These are phyloP conservation scores for Crax fasciolata DNA, from an alignment of 2,797 vertebrate genomes.

Conservation along the genomic window DNA sequence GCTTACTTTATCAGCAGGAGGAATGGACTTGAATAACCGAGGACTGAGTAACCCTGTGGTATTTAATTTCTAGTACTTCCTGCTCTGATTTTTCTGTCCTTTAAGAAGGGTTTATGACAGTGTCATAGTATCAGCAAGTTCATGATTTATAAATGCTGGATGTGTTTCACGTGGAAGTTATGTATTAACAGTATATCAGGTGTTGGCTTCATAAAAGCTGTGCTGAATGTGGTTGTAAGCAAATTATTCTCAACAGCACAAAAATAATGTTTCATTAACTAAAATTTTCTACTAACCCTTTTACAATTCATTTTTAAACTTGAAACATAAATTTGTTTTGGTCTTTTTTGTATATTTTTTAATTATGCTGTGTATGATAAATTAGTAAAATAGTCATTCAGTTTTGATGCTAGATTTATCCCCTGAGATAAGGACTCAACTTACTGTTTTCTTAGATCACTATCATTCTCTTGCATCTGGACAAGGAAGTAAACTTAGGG, in stretches of 20 bases:
- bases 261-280: neutral
- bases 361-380: neutral
- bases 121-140: neutral
- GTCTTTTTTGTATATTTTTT: neutral
- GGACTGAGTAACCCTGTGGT: neutral
- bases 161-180: neutral
- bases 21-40: neutral
- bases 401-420: slow-evolving; percentile 15
- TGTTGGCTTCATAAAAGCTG: neutral
- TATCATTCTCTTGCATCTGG: neutral
- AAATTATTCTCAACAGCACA: neutral
- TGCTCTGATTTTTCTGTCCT: neutral
- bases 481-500: neutral
- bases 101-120: neutral
- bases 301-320: neutral
- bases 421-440: neutral
- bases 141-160: neutral
- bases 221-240: neutral
- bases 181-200: neutral
- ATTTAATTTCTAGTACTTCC: neutral
- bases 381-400: neutral
- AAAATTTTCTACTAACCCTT: neutral
- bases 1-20: neutral
- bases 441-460: neutral
- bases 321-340: neutral